Base-by-base conservation (phyloP, 1,140 invertebrate genomes). In the Eueides isabella region DNA sequence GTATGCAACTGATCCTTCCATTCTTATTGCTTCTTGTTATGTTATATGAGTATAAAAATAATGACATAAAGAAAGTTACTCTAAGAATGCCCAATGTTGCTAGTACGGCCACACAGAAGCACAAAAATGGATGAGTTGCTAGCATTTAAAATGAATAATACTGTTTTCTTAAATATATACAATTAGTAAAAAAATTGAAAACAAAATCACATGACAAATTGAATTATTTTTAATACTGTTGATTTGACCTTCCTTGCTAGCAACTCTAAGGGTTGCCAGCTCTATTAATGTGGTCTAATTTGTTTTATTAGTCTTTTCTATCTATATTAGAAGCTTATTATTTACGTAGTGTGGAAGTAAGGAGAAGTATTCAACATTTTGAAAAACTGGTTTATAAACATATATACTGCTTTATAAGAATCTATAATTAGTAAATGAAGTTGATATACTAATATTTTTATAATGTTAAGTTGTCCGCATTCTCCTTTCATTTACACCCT, bases 211-310 rank as follows among this genome's bases (percentile, higher is more conserved):
- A 16, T 38, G 14, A 2, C 14, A 4, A 0, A 16, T 38, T 38
- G 12, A 38, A 5, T 38, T 38, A 16, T 1, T 38, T 16, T 38
- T 1, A 14, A 5, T 16, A 38, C 35, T 38, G 14, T 38, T 38
- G 1, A 16, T 38, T 16, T 16, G 16, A 16, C 35, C 5, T 38
- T 5, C 48, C 35, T 79, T 87, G 86, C 88, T 90, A 90, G 88
- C 85, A 88, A 86, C 80, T 85, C 33, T 5, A 71, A 69, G 85
- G 84, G 87, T 88, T 88, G 85, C 80, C 80, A 79, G 80, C 84
- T 86, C 84, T 5, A 26, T 7, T 33, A 33, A 28, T 35, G 33
- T 67, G 2, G 71, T 74, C 35, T 78, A 28, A 35, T 35, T 19
- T 63, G 11, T 12, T 63, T n/a, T n/a, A n/a, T n/a, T n/a, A n/a